phyloP scores from a whole-genome alignment of 2,888 invertebrate species.

The Idaea dimidiata region DNA sequence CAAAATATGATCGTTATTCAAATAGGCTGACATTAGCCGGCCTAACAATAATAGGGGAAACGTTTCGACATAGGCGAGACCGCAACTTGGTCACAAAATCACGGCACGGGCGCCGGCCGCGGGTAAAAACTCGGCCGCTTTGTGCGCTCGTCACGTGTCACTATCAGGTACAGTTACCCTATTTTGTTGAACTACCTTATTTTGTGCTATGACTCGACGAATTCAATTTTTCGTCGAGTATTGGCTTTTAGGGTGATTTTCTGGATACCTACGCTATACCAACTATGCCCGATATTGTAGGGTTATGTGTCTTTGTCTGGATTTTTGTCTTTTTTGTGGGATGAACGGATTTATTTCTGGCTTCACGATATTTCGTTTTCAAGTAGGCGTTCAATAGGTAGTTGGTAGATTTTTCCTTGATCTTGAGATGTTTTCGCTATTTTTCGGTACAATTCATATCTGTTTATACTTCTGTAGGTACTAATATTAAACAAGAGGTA shows the following conservation, averaged over 20 bases:
- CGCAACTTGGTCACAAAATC: conserved; percentile 6
- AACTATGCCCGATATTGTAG: background rate
- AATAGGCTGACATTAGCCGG: background rate
- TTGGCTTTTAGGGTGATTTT: conserved; percentile 2
- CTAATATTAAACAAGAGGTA: background rate
- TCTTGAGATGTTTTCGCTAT: background rate
- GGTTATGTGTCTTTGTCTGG: background rate
- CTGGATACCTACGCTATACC: background rate
- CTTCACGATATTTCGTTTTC: background rate
- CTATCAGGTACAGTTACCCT: conserved; percentile 17
- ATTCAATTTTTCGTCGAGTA: conserved; percentile 2
- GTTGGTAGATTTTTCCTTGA: background rate
- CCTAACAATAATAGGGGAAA: conserved; percentile 3
- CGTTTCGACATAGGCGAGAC: conserved; percentile 5
- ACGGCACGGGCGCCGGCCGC: background rate
- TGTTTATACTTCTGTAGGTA: background rate
- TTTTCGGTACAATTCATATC: background rate
- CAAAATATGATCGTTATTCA: background rate
- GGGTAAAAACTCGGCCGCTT: conserved; percentile 20
- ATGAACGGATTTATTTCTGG: background rate
- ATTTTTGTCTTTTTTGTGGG: background rate
- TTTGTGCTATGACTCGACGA: conserved; percentile 11
- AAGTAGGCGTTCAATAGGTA: background rate
- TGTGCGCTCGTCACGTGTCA: conserved; percentile 39
- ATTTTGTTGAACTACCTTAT: conserved; percentile 16